Evolutionary conservation across 2,888 invertebrate genomes (phyloP).

Genomic region (Leptinotarsa tumamoca): DNA sequence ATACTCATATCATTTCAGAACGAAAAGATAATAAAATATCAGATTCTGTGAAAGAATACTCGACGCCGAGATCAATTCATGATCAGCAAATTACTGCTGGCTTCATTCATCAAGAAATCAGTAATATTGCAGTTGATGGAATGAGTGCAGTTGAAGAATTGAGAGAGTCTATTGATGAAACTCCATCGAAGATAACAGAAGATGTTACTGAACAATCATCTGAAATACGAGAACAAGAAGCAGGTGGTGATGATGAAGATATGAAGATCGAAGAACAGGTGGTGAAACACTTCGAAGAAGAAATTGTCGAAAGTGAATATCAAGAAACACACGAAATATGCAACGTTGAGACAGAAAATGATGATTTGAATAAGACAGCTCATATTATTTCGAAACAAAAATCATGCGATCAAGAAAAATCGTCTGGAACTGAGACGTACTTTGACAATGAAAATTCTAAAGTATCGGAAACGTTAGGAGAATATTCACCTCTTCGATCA

Average conservation of each 20-base stretch:
- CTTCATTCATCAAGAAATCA: neutral
- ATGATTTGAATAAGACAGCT: neutral
- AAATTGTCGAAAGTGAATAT: too few species aligned
- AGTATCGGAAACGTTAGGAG: neutral
- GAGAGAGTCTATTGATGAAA: neutral
- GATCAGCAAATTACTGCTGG: too few species aligned
- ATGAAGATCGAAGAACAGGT: constrained; percentile 24
- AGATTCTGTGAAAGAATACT: too few species aligned
- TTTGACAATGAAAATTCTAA: neutral
- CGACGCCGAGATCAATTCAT: too few species aligned
- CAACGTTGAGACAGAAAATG: neutral
- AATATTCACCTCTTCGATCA: neutral
- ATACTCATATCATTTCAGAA: too few species aligned
- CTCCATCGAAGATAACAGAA: neutral
- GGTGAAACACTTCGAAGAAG: neutral
- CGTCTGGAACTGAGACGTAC: neutral
- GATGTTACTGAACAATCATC: neutral
- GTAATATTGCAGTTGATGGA: neutral
- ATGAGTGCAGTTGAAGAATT: neutral
- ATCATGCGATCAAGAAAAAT: neutral
- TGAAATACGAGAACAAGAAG: too few species aligned
- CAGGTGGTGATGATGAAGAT: constrained; percentile 37
- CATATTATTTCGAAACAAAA: neutral
- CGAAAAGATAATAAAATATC: too few species aligned
- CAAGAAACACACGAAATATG: neutral